Conservation (phyloP, 2,113 vertebrate genomes). For the Bombycilla garrulus region DNA sequence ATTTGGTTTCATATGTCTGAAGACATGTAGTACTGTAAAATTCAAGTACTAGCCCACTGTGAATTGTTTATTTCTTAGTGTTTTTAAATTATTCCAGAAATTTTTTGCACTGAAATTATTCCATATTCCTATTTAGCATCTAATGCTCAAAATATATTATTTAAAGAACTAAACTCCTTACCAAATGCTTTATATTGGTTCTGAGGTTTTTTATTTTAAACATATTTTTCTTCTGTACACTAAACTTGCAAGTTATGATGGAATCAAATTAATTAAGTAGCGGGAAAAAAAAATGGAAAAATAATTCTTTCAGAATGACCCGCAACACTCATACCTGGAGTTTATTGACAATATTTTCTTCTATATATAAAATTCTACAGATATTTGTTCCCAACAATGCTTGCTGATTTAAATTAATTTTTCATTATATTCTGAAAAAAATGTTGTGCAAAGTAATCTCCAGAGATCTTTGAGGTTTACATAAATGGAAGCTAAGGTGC, state of each 20-base stretch:
- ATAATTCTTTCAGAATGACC: not conserved
- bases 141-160: not conserved
- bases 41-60: not conserved
- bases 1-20: not conserved
- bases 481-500: slow-evolving; percentile 19
- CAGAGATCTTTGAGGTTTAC: not conserved
- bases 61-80: not conserved
- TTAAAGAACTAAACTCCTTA: not conserved
- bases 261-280: not conserved
- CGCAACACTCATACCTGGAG: not conserved
- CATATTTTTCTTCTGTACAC: not conserved
- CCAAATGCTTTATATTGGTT: not conserved
- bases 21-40: not conserved
- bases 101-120: not conserved
- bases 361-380: not conserved
- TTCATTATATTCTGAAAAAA: not conserved
- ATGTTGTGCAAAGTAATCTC: not conserved
- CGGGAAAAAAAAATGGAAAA: not conserved
- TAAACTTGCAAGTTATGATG: not conserved
- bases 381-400: not conserved
- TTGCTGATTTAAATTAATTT: slow-evolving; percentile 29
- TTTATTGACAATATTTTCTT: not conserved
- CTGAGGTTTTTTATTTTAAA: not conserved
- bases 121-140: not conserved
- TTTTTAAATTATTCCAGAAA: not conserved